Evolutionary conservation across 2,113 vertebrate species (phyloP).

Genomic region (Cairina moschata): DNA sequence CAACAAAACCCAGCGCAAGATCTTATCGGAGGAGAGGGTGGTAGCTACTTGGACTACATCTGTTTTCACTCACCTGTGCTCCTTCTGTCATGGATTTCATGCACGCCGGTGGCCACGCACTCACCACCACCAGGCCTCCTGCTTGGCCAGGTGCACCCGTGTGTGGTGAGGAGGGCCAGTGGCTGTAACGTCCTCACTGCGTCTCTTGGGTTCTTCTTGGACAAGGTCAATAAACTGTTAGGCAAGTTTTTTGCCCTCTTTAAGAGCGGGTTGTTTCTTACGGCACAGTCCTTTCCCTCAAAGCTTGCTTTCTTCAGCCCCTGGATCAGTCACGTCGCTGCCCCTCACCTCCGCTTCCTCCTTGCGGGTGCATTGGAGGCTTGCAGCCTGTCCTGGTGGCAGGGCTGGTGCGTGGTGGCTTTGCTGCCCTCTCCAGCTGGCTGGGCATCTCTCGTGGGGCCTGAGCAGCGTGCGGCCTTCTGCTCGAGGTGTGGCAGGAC

Average conservation of each 20-base stretch:
- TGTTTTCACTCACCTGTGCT: background rate
- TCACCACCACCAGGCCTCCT: background rate
- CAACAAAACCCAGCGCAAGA: background rate
- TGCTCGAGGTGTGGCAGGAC: background rate
- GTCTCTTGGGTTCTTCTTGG: background rate
- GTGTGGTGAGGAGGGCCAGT: background rate
- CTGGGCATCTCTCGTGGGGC: background rate
- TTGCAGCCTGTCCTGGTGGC: background rate
- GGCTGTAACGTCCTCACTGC: background rate
- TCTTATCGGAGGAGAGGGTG: background rate
- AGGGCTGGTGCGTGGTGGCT: background rate
- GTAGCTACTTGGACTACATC: accelerated
- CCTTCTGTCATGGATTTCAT: background rate
- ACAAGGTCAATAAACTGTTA: background rate
- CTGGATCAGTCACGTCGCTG: too few species aligned
- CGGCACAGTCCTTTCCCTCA: background rate
- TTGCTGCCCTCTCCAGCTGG: background rate
- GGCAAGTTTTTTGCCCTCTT: background rate
- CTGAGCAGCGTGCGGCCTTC: background rate
- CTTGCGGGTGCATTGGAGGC: background rate
- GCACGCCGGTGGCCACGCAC: accelerated
- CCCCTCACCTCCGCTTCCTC: background rate
- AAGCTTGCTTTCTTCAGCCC: background rate
- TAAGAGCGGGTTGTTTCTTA: background rate
- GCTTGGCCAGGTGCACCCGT: background rate